Evolutionary conservation across 2,113 vertebrate genomes (phyloP).

Genomic region (Phyllostomus hastatus): DNA sequence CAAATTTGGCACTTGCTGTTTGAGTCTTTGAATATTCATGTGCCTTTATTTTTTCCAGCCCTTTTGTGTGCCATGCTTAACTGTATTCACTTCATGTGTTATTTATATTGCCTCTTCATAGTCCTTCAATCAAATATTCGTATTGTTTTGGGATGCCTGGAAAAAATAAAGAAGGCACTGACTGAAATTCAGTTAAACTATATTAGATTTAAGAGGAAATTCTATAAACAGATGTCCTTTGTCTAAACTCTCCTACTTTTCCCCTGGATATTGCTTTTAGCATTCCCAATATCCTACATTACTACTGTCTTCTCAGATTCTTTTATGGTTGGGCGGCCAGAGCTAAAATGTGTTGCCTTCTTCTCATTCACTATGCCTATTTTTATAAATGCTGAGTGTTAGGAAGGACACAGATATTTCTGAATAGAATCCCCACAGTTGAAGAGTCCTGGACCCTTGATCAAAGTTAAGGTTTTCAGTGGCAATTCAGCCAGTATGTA

Average conservation of each 20-base stretch:
- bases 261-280: not conserved
- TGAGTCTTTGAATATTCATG: conserved; percentile 27
- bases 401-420: not conserved
- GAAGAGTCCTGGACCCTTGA: not conserved
- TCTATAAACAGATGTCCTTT: not conserved
- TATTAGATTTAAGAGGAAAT: not conserved
- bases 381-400: not conserved
- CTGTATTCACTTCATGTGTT: not conserved
- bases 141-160: not conserved
- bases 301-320: not conserved
- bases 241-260: not conserved
- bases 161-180: not conserved
- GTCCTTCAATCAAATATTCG: not conserved
- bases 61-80: not conserved
- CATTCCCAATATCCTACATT: not conserved
- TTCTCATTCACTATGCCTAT: not conserved
- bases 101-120: not conserved
- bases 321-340: not conserved
- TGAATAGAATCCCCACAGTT: not conserved
- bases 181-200: not conserved
- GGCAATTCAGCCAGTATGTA: not conserved
- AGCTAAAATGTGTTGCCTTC: not conserved
- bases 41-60: not conserved
- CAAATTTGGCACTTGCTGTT: conserved; percentile 3
- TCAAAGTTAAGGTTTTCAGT: not conserved